phyloP scores from a whole-genome alignment of 1,140 invertebrate genomes.

The Zophobas atratus region DNA sequence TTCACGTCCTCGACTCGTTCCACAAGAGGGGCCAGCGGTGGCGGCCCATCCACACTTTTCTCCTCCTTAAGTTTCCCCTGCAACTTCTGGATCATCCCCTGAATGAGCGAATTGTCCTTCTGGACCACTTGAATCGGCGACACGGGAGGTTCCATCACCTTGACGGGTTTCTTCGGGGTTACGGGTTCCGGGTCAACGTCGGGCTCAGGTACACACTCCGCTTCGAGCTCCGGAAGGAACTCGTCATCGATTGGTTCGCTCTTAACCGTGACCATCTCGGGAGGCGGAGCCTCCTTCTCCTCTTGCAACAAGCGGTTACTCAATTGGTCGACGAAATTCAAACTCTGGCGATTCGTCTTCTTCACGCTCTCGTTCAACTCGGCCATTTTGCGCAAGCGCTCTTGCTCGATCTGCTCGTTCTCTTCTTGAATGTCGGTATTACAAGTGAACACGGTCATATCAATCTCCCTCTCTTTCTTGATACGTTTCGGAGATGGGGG shows the following conservation, averaged over 20 bases:
- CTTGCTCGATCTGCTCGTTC: constrained; percentile 61
- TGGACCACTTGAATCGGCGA: constrained; percentile 3
- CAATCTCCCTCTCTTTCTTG: constrained; percentile 48
- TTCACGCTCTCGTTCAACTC: constrained; percentile 60
- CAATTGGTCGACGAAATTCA: constrained; percentile 61
- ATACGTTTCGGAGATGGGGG: not conserved
- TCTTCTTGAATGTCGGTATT: constrained; percentile 61
- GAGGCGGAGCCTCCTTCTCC: constrained; percentile 24
- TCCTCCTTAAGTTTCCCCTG: constrained; percentile 53
- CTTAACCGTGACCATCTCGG: constrained; percentile 48
- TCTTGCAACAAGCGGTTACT: constrained; percentile 56
- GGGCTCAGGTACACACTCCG: constrained; percentile 29
- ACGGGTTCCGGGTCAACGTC: not conserved
- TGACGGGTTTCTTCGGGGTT: constrained; percentile 22
- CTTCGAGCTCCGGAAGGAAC: not conserved
- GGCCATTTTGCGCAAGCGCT: constrained; percentile 62
- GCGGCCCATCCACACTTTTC: constrained; percentile 29
- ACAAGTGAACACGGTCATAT: constrained; percentile 62
- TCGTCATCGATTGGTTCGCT: constrained; percentile 46
- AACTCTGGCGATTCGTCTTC: constrained; percentile 48
- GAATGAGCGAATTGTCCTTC: constrained; percentile 25
- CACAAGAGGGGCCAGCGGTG: constrained; percentile 45
- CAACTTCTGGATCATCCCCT: constrained; percentile 59
- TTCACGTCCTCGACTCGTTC: constrained; percentile 1
- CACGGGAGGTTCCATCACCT: constrained; percentile 1